Evolutionary conservation across 2,888 invertebrate genomes (phyloP), one percentile per base, ranked within the genome.

Genomic region (Endomychus coccineus): DNA sequence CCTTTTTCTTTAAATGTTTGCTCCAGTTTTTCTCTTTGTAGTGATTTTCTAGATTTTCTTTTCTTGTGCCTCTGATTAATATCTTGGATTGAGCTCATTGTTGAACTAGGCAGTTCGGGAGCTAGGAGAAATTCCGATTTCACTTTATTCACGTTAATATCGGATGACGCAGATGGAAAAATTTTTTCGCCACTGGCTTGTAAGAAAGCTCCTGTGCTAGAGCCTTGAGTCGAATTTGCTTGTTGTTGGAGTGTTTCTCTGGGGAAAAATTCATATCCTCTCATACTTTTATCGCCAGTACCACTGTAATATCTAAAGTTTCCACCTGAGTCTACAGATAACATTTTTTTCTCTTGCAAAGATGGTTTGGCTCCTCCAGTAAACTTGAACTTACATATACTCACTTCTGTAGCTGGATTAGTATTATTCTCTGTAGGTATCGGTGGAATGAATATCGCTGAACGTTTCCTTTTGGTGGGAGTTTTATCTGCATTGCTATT

Each of bases 1-100:
- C 91, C 91, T 55, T 90, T 90, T 58, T 91, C 91, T 54, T 88
- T 87, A 59, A 92, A 91, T 0, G 90, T 90, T 61, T 89, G 87
- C 62, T 91, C 91, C 4, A 92, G 67, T 57, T 89, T 89, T 55
- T 90, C 89, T 14, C 90, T 68, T 51, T 88, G 87, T 16, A 87
- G 61, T n/a, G 86, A 86, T 55, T 88, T 84, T 24, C 85, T 67
- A 0, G 86, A 81, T 56, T 87, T 85, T 27, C 85, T 69, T 55
- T 85, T 85, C 36, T 69, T 64, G 34, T 72, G 71, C 19, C 70
- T 69, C n/a, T 48, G 40, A 14, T 28, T 46, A 13, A 49, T 33
- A 14, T 56, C 54, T 15, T 46, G 50, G 6, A 43, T 61, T 28
- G 51, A 54, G 1, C 50, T 22, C 40, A 39, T 39, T 38, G 36